Conservation (phyloP, 2,113 vertebrate genomes). For the Gopherus evgoodei region DNA sequence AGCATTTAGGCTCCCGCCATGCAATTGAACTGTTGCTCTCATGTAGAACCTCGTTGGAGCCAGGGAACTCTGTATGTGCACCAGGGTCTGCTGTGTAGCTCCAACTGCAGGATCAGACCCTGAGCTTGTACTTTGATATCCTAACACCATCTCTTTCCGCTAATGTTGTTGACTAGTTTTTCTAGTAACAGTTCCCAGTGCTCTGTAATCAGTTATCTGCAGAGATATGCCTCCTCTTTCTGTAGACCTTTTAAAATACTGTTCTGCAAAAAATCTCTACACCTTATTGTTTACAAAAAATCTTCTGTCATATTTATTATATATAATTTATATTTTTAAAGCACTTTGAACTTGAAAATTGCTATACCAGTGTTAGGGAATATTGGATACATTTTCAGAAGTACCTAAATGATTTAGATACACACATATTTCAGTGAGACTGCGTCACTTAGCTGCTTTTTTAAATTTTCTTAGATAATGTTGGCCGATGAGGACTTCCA, state of each 20-base stretch:
- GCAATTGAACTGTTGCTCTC: fast-evolving
- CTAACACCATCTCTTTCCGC: too few relatives aligned
- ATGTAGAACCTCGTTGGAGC: fast-evolving
- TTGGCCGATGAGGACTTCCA: background rate
- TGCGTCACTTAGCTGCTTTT: background rate
- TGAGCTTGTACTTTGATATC: background rate
- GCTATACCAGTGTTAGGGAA: background rate
- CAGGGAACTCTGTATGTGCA: fast-evolving
- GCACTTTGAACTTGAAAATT: background rate
- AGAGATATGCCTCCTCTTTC: too few relatives aligned
- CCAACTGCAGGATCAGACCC: too few relatives aligned
- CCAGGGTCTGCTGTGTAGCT: background rate
- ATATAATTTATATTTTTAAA: background rate
- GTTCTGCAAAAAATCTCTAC: too few relatives aligned
- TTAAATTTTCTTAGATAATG: background rate
- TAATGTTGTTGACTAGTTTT: too few relatives aligned
- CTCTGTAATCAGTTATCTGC: too few relatives aligned
- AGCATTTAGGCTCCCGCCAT: background rate
- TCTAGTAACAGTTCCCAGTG: too few relatives aligned
- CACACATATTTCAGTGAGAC: background rate
- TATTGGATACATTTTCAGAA: background rate
- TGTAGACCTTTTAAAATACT: too few relatives aligned
- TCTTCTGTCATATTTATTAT: background rate
- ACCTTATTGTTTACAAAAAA: background rate
- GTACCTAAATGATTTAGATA: background rate